phyloP scores from a whole-genome alignment of 2,797 vertebrate genomes.

The Myripristis jacobus region DNA sequence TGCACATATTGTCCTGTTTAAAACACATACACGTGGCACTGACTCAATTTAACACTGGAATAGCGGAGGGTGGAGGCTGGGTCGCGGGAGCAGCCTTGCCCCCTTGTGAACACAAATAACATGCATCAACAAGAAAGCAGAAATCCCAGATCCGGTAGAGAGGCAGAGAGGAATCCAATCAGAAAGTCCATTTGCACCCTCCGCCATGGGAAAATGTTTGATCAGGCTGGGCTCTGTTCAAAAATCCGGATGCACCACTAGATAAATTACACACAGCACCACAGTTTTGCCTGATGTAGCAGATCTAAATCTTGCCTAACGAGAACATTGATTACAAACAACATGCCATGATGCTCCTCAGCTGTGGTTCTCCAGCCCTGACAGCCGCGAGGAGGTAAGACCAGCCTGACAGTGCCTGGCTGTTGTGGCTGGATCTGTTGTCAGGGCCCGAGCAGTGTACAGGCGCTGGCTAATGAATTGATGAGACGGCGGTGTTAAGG shows the following conservation, averaged over 20 bases:
- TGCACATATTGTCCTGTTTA: slow-evolving; percentile 79
- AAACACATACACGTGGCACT: slow-evolving; percentile 76
- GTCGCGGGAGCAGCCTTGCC: slow-evolving; percentile 63
- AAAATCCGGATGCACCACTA: not conserved
- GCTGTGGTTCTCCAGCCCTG: slow-evolving; percentile 19
- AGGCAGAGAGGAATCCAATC: slow-evolving; percentile 55
- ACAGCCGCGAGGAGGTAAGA: slow-evolving; percentile 17
- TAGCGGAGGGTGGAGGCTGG: slow-evolving; percentile 65
- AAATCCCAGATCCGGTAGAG: slow-evolving; percentile 75
- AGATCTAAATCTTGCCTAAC: slow-evolving; percentile 41
- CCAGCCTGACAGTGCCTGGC: slow-evolving; percentile 84
- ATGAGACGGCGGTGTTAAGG: slow-evolving; percentile 71
- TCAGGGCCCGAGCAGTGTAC: slow-evolving; percentile 53
- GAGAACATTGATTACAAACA: slow-evolving; percentile 15
- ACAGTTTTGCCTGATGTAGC: slow-evolving; percentile 15
- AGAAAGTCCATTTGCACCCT: slow-evolving; percentile 49
- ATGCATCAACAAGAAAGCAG: slow-evolving; percentile 90
- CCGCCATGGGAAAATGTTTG: slow-evolving; percentile 52
- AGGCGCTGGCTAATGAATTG: slow-evolving; percentile 77
- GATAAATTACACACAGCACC: slow-evolving; percentile 18
- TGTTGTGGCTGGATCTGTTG: slow-evolving; percentile 51
- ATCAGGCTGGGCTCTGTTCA: slow-evolving; percentile 8
- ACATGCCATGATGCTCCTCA: slow-evolving; percentile 18
- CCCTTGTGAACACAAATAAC: slow-evolving; percentile 81
- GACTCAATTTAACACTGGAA: slow-evolving; percentile 81